phyloP scores from a whole-genome alignment of 2,797 vertebrate genomes.

The Gila robusta region DNA sequence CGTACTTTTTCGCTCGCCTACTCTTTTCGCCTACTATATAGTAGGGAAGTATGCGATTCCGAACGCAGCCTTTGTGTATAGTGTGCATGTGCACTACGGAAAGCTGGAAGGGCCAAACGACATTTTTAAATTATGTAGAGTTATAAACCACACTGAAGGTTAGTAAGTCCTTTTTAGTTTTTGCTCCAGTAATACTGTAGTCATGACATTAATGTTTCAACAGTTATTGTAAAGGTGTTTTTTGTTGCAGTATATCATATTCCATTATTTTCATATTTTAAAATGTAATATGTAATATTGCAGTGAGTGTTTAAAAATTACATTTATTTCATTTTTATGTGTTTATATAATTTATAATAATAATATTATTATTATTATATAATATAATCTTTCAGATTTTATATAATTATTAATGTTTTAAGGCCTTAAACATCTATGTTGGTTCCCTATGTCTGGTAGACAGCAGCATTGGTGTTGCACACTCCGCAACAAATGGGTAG shows the following conservation, averaged over 20 bases:
- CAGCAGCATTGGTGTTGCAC: background rate
- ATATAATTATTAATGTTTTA: background rate
- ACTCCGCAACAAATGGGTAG: constrained; percentile 3
- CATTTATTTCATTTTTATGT: background rate
- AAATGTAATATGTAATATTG: background rate
- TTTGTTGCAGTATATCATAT: no score
- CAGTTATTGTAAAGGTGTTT: background rate
- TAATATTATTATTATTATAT: no score
- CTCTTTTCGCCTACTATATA: no score
- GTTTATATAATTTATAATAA: background rate
- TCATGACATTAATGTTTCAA: background rate
- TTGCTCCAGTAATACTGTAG: background rate
- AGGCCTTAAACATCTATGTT: background rate
- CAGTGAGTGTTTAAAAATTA: background rate
- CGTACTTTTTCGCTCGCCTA: no score
- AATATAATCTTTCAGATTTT: background rate
- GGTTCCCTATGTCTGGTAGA: background rate
- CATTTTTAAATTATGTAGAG: background rate
- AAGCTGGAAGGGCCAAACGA: background rate
- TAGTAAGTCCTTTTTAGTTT: background rate
- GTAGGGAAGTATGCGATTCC: no score
- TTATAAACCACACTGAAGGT: background rate
- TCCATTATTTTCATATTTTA: background rate
- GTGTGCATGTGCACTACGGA: background rate
- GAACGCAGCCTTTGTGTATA: no score